Percentiles rank a stretch among this genome's conserved stretches.
Evolutionary conservation across 2,113 vertebrate species (phyloP).

Genomic region (Dunckerocampus dactyliophorus): DNA sequence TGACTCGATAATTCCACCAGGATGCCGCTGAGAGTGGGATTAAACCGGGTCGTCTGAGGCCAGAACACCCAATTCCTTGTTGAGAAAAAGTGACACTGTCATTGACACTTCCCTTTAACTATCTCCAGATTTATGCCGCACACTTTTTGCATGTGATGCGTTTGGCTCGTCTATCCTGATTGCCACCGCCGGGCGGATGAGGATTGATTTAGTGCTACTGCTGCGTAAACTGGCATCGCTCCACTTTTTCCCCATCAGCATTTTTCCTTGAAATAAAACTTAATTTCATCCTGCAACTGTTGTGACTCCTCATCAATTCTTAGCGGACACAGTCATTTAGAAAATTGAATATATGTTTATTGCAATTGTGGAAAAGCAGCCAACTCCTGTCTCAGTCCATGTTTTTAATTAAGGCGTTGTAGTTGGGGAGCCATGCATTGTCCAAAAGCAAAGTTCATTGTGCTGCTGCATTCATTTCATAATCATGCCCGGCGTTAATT

Average conservation of each 20-base stretch:
- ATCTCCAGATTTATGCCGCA: slow-evolving; percentile 27
- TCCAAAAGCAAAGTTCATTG: slow-evolving; percentile 47
- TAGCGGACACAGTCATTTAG: slow-evolving; percentile 9
- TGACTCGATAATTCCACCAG: slow-evolving; percentile 40
- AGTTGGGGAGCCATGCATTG: slow-evolving; percentile 30
- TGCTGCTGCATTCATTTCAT: slow-evolving; percentile 48
- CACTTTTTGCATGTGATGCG: slow-evolving; percentile 32
- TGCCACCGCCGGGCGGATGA: slow-evolving; percentile 26
- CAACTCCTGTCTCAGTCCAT: slow-evolving; percentile 12
- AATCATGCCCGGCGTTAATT: slow-evolving; percentile 54
- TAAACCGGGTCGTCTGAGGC: slow-evolving; percentile 42
- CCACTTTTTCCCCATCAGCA: slow-evolving; percentile 23
- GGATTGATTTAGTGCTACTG: slow-evolving; percentile 39
- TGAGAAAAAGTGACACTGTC: slow-evolving; percentile 41
- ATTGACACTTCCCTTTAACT: slow-evolving; percentile 44
- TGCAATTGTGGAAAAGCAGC: slow-evolving; percentile 17
- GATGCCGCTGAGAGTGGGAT: slow-evolving; percentile 40
- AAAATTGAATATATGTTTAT: slow-evolving; percentile 22
- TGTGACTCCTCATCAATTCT: slow-evolving; percentile 19
- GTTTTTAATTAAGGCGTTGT: slow-evolving; percentile 39
- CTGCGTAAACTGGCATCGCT: slow-evolving; percentile 2
- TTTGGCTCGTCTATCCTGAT: slow-evolving; percentile 24
- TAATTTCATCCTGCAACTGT: slow-evolving; percentile 14
- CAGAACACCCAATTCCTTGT: slow-evolving; percentile 38
- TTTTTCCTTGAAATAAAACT: slow-evolving; percentile 40